These are phyloP conservation scores for Belonocnema kinseyi DNA, from an alignment of 1,140 invertebrate genomes.

Conservation along the genomic window DNA sequence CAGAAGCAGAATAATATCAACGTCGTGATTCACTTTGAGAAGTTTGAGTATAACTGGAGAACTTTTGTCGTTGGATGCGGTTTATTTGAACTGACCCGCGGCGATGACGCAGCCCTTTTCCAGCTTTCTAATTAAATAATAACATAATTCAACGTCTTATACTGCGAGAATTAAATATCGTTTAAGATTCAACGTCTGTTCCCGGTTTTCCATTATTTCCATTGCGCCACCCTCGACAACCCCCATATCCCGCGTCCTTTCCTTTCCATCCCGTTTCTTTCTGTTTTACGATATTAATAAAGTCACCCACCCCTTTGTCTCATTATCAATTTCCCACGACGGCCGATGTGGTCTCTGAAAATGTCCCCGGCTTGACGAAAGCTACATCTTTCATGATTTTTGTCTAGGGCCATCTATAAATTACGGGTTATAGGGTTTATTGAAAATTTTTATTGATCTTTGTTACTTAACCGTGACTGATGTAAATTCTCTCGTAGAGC, in stretches of 20 bases:
- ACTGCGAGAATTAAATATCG: conserved; percentile 71
- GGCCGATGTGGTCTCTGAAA: background rate
- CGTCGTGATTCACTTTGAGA: conserved; percentile 32
- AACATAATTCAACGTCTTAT: conserved; percentile 70
- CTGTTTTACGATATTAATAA: conserved; percentile 64
- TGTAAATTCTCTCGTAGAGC: conserved; percentile 30
- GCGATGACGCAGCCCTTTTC: conserved; percentile 52
- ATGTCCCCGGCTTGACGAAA: background rate
- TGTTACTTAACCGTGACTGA: too few relatives aligned
- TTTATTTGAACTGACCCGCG: conserved; percentile 55
- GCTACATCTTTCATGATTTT: background rate
- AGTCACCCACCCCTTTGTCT: conserved; percentile 56
- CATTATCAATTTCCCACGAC: conserved; percentile 47
- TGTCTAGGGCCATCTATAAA: background rate
- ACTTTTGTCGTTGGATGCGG: conserved; percentile 40
- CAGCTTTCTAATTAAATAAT: conserved; percentile 71
- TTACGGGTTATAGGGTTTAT: background rate
- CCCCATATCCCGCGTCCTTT: conserved; percentile 44
- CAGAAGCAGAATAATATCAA: conserved; percentile 24
- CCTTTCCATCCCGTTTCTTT: conserved; percentile 54
- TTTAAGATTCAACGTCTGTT: conserved; percentile 67
- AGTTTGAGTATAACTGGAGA: conserved; percentile 43
- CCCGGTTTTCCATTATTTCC: conserved; percentile 65
- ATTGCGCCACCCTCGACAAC: conserved; percentile 42
- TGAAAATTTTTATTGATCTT: background rate